phyloP scores from a whole-genome alignment of 1,140 invertebrate genomes.

The Hylaeus anthracinus region DNA sequence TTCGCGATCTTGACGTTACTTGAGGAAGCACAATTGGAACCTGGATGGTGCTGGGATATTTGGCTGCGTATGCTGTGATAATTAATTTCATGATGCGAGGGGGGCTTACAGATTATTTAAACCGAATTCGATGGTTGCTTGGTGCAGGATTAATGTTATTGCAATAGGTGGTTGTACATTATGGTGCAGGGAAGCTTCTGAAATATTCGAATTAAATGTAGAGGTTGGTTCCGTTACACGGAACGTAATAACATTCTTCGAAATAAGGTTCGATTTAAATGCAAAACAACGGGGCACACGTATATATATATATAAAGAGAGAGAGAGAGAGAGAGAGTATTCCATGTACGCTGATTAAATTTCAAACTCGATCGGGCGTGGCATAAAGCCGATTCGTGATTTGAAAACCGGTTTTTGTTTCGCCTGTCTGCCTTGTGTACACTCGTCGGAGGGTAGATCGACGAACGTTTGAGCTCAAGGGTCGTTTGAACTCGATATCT shows the following conservation, averaged over 20 bases:
- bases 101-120: no score
- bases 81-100: background rate
- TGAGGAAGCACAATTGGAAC: background rate
- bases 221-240: background rate
- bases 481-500: constrained; percentile 57
- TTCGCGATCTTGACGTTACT: background rate
- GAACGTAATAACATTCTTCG: background rate
- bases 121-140: no score
- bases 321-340: background rate
- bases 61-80: background rate
- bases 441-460: constrained; percentile 43
- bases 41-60: background rate
- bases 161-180: background rate
- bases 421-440: constrained; percentile 45
- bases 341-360: constrained; percentile 34
- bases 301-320: no score
- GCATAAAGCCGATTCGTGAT: constrained; percentile 47
- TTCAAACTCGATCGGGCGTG: constrained; percentile 48
- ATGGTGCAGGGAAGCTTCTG: background rate
- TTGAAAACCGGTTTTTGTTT: constrained; percentile 53
- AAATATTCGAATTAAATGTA: no score
- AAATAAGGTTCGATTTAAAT: constrained; percentile 27
- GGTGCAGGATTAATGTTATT: no score
- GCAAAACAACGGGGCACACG: background rate
- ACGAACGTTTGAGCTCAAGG: constrained; percentile 47